Percentiles rank a stretch among this genome's conserved stretches.
Conservation (phyloP, 2,888 invertebrate genomes). For the Phanerotoma sp. region DNA sequence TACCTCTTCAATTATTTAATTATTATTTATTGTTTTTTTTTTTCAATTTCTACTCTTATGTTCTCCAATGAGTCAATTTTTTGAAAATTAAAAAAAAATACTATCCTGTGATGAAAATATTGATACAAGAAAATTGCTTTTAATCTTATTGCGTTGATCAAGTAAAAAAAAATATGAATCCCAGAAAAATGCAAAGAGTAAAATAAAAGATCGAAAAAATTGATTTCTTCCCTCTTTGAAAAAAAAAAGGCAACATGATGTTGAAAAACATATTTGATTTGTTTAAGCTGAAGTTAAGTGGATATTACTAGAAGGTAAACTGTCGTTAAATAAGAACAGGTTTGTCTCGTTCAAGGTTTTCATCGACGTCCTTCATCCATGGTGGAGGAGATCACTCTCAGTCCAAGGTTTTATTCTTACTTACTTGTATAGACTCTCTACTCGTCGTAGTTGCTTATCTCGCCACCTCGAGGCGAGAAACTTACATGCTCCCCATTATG, state of each 20-base stretch:
- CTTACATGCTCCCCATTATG: background rate
- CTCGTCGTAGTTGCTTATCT: conserved; percentile 17
- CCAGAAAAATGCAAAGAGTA: too few relatives aligned
- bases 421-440: too few relatives aligned
- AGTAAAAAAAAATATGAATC: too few relatives aligned
- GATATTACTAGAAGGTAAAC: conserved; percentile 9
- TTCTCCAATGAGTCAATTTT: conserved; percentile 7
- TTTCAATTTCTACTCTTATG: background rate
- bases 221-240: background rate
- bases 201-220: too few relatives aligned
- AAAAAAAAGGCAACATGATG: background rate
- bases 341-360: conserved; percentile 25
- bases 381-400: conserved; percentile 1
- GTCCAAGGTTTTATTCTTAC: conserved; percentile 17
- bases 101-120: too few relatives aligned
- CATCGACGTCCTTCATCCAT: conserved; percentile 12
- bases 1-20: conserved; percentile 8
- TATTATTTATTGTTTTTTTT: background rate
- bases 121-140: too few relatives aligned
- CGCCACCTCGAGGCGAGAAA: conserved; percentile 19
- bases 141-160: too few relatives aligned
- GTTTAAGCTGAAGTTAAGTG: background rate
- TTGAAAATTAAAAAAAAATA: too few relatives aligned
- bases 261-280: background rate
- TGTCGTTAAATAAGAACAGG: conserved; percentile 25